Evolutionary conservation across 1,140 invertebrate species (phyloP), one percentile per base, ranked within the genome.

Genomic region (Cotesia glomerata): DNA sequence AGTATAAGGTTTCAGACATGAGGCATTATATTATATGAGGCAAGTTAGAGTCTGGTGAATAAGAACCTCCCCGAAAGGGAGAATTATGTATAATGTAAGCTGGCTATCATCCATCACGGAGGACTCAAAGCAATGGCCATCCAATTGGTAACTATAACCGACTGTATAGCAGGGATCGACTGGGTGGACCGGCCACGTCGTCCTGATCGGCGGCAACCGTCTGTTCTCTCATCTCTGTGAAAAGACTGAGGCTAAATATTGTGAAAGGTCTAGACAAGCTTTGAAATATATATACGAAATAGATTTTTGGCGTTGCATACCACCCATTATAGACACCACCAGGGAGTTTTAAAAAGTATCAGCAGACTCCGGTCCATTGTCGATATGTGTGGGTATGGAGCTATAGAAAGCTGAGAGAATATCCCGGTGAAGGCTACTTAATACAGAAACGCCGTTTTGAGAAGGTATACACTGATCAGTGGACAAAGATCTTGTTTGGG

Each of bases 181-280:
- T 45, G 39, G 39, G 7, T 69, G 75, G 79, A 72, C 71, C 74
- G 76, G 64, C 71, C 73, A 75, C 73, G 14, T 36, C 13, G 34
- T 61, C 56, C 54, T 59, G 54, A 64, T 52, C 71, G 64, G 56
- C 71, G 54, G 51, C 70, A 45, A 45, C 39, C 39, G 63, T 65
- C 70, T 72, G 63, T 72, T 72, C 70, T 58, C 26, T 26, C 26
- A 26, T 26, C 26, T 26, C 26, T 52, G 77, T 78, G 81, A 82
- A 73, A 80, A 83, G 82, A 82, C 82, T 80, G 80, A 78, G 81
- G 75, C 83, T 84, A 87, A 87, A 87, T 87, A 87, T 87, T 87
- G 85, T 87, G 86, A 87, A 87, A 87, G 85, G 84, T 87, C 85
- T 81, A 87, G 85, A 86, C 87, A 86, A 86, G 85, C 84, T 83